Base-by-base conservation (phyloP, 2,888 invertebrate species). In the Eucera pruinosa region DNA sequence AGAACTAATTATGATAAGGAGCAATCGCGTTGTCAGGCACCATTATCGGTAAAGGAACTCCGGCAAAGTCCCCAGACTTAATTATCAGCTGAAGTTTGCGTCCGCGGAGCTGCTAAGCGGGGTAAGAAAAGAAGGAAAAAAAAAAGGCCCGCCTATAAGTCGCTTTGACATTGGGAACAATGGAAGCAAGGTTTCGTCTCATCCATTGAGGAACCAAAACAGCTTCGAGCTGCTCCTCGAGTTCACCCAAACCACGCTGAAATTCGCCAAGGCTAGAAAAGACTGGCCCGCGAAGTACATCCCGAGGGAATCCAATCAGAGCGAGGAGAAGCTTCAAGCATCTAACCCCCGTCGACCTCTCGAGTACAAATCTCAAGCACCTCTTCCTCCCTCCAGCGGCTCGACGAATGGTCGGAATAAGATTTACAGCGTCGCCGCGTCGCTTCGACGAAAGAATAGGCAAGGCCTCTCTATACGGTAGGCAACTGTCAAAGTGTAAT, bases 231-330 rank as follows among this genome's bases (percentile, higher is more conserved):
- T n/a, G 1, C 6, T 62, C 18, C 48, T 41, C 47, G 60, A 61
- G 48, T 72, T 52, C 45, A 6, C 2, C 45, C 43, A 13, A 18
- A 33, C 45, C 11, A n/a, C 47, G 47, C 43, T 27, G 62, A 52
- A 76, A 76, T 65, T 73, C 62, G 50, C 58, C 55, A 45, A 30
- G 45, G 45, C 54, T 66, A 65, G 80, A 81, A 82, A 78, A 82
- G 78, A 68, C 77, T 61, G 74, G 25, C 68, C 74, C 67, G 25
- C 70, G 58, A 75, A 61, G 72, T 80, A 66, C 68, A 68, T 82
- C 74, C 84, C 70, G 27, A 36, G 82, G 77, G 81, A 82, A 84
- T 86, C 84, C 80, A 86, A 86, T 86, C 86, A 80, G 80, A 78
- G 71, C 68, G 50, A 66, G 48, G 65, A 77, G 72, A 62, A 74